Conservation (phyloP, 2,113 vertebrate genomes). For the Anser brachyrhynchus region DNA sequence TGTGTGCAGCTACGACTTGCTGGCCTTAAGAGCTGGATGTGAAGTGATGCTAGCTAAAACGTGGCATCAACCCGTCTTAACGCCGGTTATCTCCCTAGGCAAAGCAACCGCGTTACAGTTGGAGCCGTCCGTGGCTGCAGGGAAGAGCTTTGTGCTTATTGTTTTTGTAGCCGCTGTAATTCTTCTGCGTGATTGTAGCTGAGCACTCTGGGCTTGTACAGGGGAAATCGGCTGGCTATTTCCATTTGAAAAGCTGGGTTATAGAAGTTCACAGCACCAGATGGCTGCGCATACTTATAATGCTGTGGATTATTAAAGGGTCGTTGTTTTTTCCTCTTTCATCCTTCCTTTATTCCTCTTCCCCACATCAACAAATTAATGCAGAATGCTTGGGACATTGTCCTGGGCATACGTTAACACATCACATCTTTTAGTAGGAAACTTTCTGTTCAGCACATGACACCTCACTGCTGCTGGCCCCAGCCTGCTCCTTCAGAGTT, state of each 20-base stretch:
- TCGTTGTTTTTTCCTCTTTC: constrained; percentile 56
- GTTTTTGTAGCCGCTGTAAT: constrained; percentile 11
- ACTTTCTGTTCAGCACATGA: neutral
- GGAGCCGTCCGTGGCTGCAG: neutral
- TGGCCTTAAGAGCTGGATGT: neutral
- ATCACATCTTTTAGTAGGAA: neutral
- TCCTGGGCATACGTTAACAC: neutral
- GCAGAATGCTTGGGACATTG: constrained; percentile 9
- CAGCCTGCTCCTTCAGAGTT: rapidly evolving
- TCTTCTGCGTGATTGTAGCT: neutral
- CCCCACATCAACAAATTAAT: constrained; percentile 42
- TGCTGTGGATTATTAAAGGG: constrained; percentile 67
- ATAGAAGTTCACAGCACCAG: constrained; percentile 60
- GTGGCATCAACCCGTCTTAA: neutral
- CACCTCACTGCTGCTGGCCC: neutral
- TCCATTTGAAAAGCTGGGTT: constrained; percentile 59
- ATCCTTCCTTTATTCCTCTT: constrained; percentile 47
- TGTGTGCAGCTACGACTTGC: neutral
- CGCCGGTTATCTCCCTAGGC: neutral
- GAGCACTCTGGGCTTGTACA: neutral
- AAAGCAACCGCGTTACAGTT: neutral
- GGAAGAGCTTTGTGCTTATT: neutral
- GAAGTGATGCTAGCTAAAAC: neutral
- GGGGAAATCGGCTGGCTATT: constrained; percentile 9
- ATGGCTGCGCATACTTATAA: constrained; percentile 55